Percentiles rank a stretch among this genome's conserved stretches.
Conservation (phyloP, 1,140 invertebrate genomes). For the Listronotus oregonensis region DNA sequence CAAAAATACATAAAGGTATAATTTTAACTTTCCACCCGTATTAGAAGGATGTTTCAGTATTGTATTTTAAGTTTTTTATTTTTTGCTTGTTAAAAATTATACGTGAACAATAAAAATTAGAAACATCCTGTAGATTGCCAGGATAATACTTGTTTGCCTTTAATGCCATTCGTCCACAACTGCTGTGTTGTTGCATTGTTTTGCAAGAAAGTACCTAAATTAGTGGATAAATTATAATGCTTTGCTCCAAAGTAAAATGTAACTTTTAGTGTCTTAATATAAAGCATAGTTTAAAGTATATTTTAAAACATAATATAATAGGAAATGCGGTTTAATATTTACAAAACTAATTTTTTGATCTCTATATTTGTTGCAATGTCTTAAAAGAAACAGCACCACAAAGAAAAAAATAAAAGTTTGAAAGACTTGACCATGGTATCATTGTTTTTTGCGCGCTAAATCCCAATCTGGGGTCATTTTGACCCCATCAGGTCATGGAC, state of each 20-base stretch:
- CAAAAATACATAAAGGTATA: not conserved
- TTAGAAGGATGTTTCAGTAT: no score
- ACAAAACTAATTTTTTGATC: no score
- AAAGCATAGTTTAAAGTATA: not conserved
- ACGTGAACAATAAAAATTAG: not conserved
- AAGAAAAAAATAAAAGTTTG: no score
- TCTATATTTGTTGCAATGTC: no score
- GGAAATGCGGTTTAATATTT: no score
- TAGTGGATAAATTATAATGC: constrained; percentile 4
- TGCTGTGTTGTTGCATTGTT: constrained; percentile 4
- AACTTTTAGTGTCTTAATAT: constrained; percentile 1
- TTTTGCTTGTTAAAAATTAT: not conserved
- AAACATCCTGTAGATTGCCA: constrained; percentile 2
- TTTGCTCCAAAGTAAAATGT: not conserved
- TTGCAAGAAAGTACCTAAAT: constrained; percentile 13
- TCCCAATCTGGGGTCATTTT: no score
- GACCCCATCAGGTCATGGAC: no score
- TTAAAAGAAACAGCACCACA: no score
- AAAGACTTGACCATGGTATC: no score
- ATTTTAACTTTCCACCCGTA: not conserved
- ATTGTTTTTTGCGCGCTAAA: no score
- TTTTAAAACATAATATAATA: no score
- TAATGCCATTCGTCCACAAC: constrained; percentile 7
- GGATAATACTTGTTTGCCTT: constrained; percentile 3
- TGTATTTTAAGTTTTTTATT: no score